Evolutionary conservation across 2,797 vertebrate genomes (phyloP).

Genomic region (Petrocephalus sullivani): DNA sequence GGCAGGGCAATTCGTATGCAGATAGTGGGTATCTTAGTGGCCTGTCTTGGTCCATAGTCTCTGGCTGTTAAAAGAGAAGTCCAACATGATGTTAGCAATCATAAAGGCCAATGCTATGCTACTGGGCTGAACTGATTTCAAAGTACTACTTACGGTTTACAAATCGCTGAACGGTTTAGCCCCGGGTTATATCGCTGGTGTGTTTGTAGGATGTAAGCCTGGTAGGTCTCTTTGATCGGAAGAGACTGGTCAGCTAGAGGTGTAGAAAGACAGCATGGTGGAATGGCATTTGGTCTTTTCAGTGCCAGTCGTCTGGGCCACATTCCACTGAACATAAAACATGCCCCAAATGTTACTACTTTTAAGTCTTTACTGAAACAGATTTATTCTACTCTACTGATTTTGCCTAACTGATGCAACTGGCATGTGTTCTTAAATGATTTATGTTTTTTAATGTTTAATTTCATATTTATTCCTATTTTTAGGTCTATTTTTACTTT

Average conservation of each 20-base stretch:
- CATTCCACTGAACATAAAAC: neutral
- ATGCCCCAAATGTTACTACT: neutral
- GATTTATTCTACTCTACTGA: neutral
- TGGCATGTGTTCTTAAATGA: neutral
- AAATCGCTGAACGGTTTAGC: neutral
- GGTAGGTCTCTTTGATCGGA: neutral
- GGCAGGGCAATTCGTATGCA: neutral
- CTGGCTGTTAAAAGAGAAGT: neutral
- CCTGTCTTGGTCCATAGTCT: neutral
- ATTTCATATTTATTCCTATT: neutral
- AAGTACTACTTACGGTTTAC: neutral
- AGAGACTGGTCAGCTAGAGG: neutral
- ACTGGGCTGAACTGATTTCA: neutral
- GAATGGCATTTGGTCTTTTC: neutral
- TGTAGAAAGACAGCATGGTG: neutral
- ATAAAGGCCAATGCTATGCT: neutral
- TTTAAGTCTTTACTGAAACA: neutral
- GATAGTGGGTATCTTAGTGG: neutral
- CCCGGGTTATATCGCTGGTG: neutral
- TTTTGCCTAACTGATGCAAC: neutral
- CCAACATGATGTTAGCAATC: neutral
- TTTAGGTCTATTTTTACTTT: neutral
- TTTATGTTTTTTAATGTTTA: neutral
- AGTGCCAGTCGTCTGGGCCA: neutral
- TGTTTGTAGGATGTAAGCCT: neutral